phyloP scores from a whole-genome alignment of 2,888 invertebrate genomes.

The Dolichomitus sp. region DNA sequence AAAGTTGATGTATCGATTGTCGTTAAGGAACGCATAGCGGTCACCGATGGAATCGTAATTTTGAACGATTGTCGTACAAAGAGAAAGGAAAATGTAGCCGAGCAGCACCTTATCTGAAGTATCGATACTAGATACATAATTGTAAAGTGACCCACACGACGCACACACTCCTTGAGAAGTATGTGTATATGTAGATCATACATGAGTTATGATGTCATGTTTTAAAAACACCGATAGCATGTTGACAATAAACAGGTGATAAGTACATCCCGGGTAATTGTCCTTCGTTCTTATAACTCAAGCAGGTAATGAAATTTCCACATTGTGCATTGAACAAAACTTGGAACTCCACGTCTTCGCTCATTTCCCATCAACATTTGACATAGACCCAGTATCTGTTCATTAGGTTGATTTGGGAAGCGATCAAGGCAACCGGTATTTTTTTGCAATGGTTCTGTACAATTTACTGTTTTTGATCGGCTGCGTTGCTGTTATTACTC shows the following conservation, averaged over 20 bases:
- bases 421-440: background rate
- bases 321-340: too few species aligned
- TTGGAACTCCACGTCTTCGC: too few species aligned
- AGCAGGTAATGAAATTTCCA: too few species aligned
- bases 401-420: background rate
- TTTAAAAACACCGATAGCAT: background rate
- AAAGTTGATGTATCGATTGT: slow-evolving; percentile 33
- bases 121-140: background rate
- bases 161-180: background rate
- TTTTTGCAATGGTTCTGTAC: background rate
- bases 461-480: background rate
- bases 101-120: too few species aligned
- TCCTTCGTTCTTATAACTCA: background rate
- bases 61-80: slow-evolving; percentile 9
- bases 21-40: background rate
- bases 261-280: background rate
- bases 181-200: background rate
- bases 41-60: too few species aligned
- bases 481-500: background rate
- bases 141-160: background rate
- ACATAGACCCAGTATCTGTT: background rate
- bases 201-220: background rate
- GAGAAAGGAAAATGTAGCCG: background rate
- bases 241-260: background rate
- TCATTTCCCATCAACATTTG: background rate